phyloP scores from a whole-genome alignment of 2,888 invertebrate species.

The Lasioglossum lativentre region DNA sequence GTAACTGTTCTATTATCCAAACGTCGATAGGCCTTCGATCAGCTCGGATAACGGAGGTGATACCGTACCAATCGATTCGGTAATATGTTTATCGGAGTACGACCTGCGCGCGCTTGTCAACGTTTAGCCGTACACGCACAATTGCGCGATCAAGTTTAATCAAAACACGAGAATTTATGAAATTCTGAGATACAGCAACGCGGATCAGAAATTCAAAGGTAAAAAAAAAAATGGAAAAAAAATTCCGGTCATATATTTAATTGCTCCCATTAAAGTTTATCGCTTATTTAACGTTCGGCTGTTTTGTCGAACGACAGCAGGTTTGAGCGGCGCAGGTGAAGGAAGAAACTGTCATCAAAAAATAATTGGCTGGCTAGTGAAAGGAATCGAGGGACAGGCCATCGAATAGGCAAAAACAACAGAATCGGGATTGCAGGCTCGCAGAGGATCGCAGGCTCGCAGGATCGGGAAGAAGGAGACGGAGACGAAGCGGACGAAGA shows the following conservation, averaged over 20 bases:
- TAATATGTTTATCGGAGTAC: too few species aligned
- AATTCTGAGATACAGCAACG: neutral
- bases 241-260: neutral
- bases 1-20: too few species aligned
- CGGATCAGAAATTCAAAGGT: neutral
- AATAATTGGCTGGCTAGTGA: slow-evolving; percentile 2
- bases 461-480: slow-evolving; percentile 40
- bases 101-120: too few species aligned
- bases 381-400: slow-evolving; percentile 28
- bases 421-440: slow-evolving; percentile 41
- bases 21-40: too few species aligned
- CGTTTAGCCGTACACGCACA: too few species aligned
- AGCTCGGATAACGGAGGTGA: too few species aligned
- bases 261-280: neutral
- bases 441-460: slow-evolving; percentile 32
- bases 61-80: too few species aligned
- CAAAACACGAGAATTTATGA: too few species aligned
- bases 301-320: neutral
- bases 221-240: neutral
- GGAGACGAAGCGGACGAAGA: slow-evolving; percentile 39
- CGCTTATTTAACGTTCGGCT: neutral
- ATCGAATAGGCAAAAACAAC: slow-evolving; percentile 34
- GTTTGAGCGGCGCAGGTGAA: neutral
- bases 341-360: neutral
- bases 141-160: too few species aligned